Evolutionary conservation across 2,113 vertebrate species (phyloP).

Genomic region (Todiramphus chloris): DNA sequence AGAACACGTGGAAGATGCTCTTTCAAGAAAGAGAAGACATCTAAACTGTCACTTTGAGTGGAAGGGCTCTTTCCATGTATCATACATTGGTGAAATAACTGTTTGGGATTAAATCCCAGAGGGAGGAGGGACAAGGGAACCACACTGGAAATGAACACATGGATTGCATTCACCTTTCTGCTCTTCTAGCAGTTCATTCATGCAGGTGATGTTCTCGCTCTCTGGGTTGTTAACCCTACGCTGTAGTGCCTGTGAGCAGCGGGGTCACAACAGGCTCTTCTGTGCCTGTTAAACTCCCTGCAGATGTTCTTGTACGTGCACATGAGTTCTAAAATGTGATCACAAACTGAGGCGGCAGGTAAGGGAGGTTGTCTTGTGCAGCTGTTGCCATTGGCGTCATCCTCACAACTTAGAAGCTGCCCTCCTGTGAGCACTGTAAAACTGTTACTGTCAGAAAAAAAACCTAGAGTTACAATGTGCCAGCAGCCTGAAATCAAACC

Average conservation of each 20-base stretch:
- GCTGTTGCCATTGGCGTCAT: not conserved
- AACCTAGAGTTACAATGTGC: accelerated
- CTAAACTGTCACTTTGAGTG: accelerated
- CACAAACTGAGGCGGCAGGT: not conserved
- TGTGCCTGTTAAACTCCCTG: not conserved
- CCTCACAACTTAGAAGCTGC: not conserved
- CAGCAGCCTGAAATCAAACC: not conserved
- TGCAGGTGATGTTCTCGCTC: accelerated
- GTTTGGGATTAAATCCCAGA: not conserved
- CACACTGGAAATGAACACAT: not conserved
- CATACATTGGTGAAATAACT: not conserved
- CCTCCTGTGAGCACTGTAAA: too few species aligned
- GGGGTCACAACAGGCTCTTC: not conserved
- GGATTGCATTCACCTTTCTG: not conserved
- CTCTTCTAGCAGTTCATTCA: not conserved
- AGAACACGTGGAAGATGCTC: not conserved
- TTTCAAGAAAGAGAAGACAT: not conserved
- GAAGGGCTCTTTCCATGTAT: not conserved
- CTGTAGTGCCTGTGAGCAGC: accelerated
- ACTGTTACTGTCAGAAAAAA: not conserved
- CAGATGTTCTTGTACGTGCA: accelerated
- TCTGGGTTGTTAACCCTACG: accelerated
- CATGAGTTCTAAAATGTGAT: not conserved
- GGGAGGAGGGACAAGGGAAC: not conserved
- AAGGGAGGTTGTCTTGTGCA: accelerated